A percentile compares a stretch with the other conserved stretches of the same genome.
phyloP scores from a whole-genome alignment of 2,113 vertebrate genomes.

The Euleptes europaea region DNA sequence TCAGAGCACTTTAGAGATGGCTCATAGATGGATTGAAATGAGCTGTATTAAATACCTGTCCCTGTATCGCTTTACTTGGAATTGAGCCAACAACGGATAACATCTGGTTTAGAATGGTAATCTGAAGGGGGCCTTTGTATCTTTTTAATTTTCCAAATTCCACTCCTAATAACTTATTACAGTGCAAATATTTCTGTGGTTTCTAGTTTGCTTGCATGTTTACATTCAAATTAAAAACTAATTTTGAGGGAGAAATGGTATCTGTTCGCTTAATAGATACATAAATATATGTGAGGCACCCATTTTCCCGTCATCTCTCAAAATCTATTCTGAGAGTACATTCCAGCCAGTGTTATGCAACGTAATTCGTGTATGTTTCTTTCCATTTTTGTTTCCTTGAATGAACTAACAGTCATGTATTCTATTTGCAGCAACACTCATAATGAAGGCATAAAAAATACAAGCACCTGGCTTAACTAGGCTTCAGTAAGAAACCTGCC shows the following conservation, averaged over 20 bases:
- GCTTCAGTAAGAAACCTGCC: too few species aligned
- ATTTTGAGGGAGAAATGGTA: conserved; percentile 30
- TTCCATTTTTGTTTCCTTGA: conserved; percentile 16
- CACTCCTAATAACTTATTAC: neutral
- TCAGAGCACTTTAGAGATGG: too few species aligned
- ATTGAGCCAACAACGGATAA: too few species aligned
- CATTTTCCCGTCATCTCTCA: conserved; percentile 11
- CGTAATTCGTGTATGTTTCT: conserved; percentile 37
- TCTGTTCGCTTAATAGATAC: conserved; percentile 26
- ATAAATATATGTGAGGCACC: neutral
- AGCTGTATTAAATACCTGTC: too few species aligned
- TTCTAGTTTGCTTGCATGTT: conserved; percentile 19
- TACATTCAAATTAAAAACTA: conserved; percentile 31
- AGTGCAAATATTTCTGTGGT: neutral
- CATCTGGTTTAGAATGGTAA: too few species aligned
- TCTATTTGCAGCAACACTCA: too few species aligned
- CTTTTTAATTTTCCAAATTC: conserved; percentile 7
- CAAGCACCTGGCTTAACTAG: too few species aligned
- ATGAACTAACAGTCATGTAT: neutral
- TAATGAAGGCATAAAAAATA: too few species aligned
- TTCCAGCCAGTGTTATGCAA: conserved; percentile 29
- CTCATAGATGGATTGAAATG: too few species aligned
- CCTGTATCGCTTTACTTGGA: too few species aligned
- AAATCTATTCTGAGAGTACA: conserved; percentile 9
- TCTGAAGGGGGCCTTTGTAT: neutral